Conservation (phyloP, 2,888 invertebrate genomes). For the Buathra laborator region DNA sequence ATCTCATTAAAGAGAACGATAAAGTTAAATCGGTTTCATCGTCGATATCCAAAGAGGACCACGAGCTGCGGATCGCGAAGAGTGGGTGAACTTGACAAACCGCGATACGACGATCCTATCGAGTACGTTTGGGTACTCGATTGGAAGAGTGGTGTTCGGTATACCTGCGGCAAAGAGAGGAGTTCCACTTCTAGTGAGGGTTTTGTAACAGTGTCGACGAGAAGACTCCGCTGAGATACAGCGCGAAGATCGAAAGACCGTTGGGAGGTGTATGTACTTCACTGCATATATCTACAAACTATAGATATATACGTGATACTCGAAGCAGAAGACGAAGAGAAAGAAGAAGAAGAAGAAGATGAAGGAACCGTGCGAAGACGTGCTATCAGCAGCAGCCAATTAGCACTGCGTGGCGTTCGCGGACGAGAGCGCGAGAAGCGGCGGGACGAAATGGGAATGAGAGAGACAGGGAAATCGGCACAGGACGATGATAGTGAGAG, state of each 20-base stretch:
- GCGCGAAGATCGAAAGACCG: constrained; percentile 44
- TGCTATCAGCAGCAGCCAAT: constrained; percentile 66
- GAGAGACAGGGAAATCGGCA: constrained; percentile 3
- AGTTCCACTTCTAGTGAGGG: background rate
- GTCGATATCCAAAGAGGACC: background rate
- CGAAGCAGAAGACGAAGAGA: constrained; percentile 5
- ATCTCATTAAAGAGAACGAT: background rate
- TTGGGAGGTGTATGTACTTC: constrained; percentile 31
- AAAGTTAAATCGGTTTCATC: background rate
- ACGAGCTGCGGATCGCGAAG: background rate
- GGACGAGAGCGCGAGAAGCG: constrained; percentile 34
- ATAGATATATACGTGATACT: background rate
- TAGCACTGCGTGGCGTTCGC: constrained; percentile 62
- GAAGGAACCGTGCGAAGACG: constrained; percentile 33
- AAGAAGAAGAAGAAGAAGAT: constrained; percentile 7
- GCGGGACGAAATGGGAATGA: constrained; percentile 14
- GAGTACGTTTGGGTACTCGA: background rate
- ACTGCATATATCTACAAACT: background rate
- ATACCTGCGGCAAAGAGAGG: background rate
- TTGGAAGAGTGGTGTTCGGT: background rate
- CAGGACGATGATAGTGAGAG: constrained; percentile 29
- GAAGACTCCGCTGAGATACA: constrained; percentile 1
- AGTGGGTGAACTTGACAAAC: background rate
- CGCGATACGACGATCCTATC: background rate
- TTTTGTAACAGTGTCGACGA: constrained; percentile 6